These are phyloP conservation scores for Trachelipus rathkii DNA, from an alignment of 1,140 invertebrate genomes.

Conservation along the genomic window DNA sequence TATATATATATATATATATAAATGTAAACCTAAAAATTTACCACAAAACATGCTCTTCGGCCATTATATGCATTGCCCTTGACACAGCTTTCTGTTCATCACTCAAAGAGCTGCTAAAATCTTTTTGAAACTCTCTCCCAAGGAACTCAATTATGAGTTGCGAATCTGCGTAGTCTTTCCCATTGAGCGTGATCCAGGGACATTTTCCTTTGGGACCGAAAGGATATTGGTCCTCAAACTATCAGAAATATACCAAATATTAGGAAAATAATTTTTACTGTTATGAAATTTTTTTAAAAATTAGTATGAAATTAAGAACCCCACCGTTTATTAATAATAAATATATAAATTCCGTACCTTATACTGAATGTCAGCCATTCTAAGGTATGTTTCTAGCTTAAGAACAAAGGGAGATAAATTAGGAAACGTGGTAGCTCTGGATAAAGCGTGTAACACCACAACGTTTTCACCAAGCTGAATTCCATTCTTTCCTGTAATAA, in stretches of 20 bases:
- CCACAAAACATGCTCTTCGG: slow-evolving; percentile 53
- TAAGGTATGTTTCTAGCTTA: slow-evolving; percentile 48
- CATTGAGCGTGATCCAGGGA: slow-evolving; percentile 51
- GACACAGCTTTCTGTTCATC: slow-evolving; percentile 46
- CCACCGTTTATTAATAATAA: neutral
- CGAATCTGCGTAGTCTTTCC: slow-evolving; percentile 48
- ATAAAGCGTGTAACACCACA: slow-evolving; percentile 43
- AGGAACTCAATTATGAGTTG: slow-evolving; percentile 50
- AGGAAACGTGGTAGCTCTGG: slow-evolving; percentile 41
- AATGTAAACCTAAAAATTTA: slow-evolving; percentile 37
- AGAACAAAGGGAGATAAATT: slow-evolving; percentile 47
- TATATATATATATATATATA: neutral
- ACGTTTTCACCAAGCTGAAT: slow-evolving; percentile 35
- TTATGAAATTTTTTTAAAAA: neutral
- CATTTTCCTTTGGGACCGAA: slow-evolving; percentile 17
- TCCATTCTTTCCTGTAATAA: slow-evolving; percentile 37
- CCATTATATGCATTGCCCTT: slow-evolving; percentile 49
- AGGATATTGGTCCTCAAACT: slow-evolving; percentile 7
- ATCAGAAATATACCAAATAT: neutral
- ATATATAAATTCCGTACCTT: slow-evolving; percentile 28
- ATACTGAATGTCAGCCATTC: slow-evolving; percentile 48
- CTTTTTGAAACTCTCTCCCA: slow-evolving; percentile 44
- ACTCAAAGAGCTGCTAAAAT: slow-evolving; percentile 47
- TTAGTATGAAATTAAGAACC: neutral
- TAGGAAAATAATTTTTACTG: neutral